Evolutionary conservation across 53 echinoderm and acorn worm genomes (phyloP).

Genomic region (Temnopleurus reevesii): DNA sequence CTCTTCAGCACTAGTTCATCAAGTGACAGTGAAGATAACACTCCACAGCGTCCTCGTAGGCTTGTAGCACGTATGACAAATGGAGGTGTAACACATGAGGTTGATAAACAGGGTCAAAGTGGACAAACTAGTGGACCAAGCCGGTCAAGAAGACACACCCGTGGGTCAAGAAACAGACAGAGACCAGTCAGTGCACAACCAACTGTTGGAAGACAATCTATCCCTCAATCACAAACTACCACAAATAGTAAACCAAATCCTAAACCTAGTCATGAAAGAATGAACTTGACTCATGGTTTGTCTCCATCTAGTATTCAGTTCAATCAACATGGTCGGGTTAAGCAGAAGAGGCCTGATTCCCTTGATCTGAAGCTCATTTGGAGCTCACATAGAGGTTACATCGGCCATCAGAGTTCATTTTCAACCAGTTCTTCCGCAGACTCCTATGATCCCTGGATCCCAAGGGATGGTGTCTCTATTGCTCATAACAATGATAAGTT

Average conservation of each 20-base stretch:
- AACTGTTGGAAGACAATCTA: conserved; percentile 28
- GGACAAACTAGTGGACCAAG: conserved; percentile 28
- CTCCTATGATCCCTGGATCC: conserved; percentile 76
- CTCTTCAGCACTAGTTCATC: conserved; percentile 74
- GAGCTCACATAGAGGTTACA: conserved; percentile 59
- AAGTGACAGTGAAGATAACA: conserved; percentile 73
- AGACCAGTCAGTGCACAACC: conserved; percentile 52
- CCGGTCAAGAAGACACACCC: conserved; percentile 39
- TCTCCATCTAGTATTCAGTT: conserved; percentile 46
- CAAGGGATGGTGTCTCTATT: conserved; percentile 38
- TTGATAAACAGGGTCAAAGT: conserved; percentile 55
- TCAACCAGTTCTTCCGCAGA: conserved; percentile 56
- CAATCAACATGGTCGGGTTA: conserved; percentile 51
- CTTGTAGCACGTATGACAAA: conserved; percentile 73
- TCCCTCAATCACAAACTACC: not conserved
- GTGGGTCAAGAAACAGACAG: conserved; percentile 42
- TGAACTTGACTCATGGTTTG: conserved; percentile 11
- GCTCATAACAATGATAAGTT: conserved; percentile 25
- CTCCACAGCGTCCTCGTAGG: conserved; percentile 64
- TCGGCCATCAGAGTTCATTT: conserved; percentile 43
- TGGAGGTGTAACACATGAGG: conserved; percentile 64
- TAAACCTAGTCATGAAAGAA: conserved; percentile 36
- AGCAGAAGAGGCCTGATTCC: conserved; percentile 74
- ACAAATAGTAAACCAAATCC: not conserved
- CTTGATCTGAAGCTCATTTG: conserved; percentile 64